Conservation (phyloP, 2,888 invertebrate genomes). For the Thalpophila matura region DNA sequence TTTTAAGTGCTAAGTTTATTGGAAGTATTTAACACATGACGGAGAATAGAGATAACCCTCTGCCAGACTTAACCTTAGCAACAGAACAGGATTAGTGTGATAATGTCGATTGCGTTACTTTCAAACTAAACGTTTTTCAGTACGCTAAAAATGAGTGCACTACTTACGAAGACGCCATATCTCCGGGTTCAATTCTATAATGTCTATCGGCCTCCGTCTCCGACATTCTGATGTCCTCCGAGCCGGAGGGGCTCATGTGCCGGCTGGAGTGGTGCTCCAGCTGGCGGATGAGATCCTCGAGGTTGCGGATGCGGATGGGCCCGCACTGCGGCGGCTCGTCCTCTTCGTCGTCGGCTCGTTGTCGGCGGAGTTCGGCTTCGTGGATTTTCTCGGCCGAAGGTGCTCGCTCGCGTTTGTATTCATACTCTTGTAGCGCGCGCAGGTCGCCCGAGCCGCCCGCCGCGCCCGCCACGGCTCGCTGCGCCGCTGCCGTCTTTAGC, state of each 20-base stretch:
- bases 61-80: background rate
- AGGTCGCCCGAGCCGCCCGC: constrained; percentile 85
- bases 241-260: constrained; percentile 97
- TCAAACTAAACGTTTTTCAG: too few relatives aligned
- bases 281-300: constrained; percentile 97
- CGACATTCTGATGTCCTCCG: constrained; percentile 97
- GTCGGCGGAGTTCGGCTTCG: constrained; percentile 92
- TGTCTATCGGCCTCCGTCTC: constrained; percentile 97
- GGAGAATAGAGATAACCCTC: background rate
- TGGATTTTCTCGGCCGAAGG: constrained; percentile 94
- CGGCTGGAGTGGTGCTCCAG: constrained; percentile 96
- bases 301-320: constrained; percentile 96
- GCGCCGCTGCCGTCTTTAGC: constrained; percentile 95
- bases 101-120: too few relatives aligned
- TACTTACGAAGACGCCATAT: constrained; percentile 88
- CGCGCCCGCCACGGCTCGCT: constrained; percentile 89
- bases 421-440: constrained; percentile 88
- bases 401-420: constrained; percentile 91
- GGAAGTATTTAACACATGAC: background rate
- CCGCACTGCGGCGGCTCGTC: constrained; percentile 95
- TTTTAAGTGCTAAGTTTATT: background rate
- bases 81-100: too few relatives aligned
- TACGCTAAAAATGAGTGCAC: background rate
- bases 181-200: constrained; percentile 94
- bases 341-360: constrained; percentile 90